Conservation (phyloP, 2,888 invertebrate species). For the Chalcosyrphus nemorum region DNA sequence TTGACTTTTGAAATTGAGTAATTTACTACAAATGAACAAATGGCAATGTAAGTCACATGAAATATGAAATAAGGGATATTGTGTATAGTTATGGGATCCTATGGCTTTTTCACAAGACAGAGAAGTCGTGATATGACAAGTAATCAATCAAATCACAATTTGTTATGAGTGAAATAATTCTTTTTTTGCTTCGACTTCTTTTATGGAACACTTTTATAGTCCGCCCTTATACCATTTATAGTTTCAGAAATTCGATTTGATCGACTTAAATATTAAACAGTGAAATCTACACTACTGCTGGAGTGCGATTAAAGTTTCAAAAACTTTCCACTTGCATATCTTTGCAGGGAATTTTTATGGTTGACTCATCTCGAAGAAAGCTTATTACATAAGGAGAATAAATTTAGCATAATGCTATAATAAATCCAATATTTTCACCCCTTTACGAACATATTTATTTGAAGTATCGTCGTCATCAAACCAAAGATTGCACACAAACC, state of each 20-base stretch:
- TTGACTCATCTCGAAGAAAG: background rate
- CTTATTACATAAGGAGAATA: background rate
- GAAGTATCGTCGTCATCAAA: background rate
- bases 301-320: no score
- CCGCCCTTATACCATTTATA: no score
- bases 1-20: background rate
- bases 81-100: no score
- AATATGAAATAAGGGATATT: background rate
- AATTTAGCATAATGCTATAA: background rate
- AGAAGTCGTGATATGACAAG: no score
- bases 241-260: no score
- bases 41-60: background rate
- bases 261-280: no score
- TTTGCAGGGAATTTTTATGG: background rate
- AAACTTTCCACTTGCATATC: background rate
- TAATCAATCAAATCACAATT: no score
- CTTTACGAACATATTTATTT: slow-evolving; percentile 6
- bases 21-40: background rate
- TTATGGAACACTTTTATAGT: no score
- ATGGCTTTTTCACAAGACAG: no score
- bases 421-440: slow-evolving; percentile 8
- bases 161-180: no score
- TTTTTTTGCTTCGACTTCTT: no score
- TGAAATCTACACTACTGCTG: no score
- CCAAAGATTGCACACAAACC: background rate